Base-by-base conservation (phyloP, 2,113 vertebrate species). In the Calonectris borealis region DNA sequence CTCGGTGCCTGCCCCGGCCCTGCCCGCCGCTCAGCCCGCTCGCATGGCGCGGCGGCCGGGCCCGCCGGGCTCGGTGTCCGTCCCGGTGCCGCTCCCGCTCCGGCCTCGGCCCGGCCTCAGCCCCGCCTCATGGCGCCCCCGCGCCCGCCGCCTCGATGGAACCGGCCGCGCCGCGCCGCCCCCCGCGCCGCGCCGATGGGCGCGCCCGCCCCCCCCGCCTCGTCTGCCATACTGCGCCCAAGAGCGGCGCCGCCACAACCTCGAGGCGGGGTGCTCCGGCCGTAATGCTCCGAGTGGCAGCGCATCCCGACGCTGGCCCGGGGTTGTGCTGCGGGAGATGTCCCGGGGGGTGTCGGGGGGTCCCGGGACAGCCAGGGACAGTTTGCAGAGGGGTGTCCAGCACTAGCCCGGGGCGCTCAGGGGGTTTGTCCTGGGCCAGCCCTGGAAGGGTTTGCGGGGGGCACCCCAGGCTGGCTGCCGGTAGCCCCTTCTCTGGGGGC, bases 71-170 rank as follows among this genome's bases (percentile, higher is more conserved):
- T 77, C 88, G 10, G 79, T 62, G 34, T 83, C 71, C 64, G 48
- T 83, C 38, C 88, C 77, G 62, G 49, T 81, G 60, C 76, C 92
- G 55, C 83, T 82, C 29, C 66, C 61, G 88, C 79, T 94, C 83
- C 83, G 54, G 85, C 86, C 76, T 83, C 90, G 89, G 75, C 86
- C 88, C 88, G 77, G 92, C 71, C 77, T 94, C 88, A 91, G 88
- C 93, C 93, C 93, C 93, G 93, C 93, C 93, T 92, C 93, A 86
- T 86, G 76, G 90, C 71, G 42, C 90, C 94, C 90, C 94, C 54
- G 26, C 79, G 54, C 13, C 17, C 61, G 26, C 51, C 40, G 65
- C 36, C 10, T 42, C 68, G 78, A 84, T 93, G 94, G 94, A 93
- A 93, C 79, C 51, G 79, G 79, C 90, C 90, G 65, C 24, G 11